phyloP scores from a whole-genome alignment of 2,797 vertebrate species.

The Allobates femoralis region DNA sequence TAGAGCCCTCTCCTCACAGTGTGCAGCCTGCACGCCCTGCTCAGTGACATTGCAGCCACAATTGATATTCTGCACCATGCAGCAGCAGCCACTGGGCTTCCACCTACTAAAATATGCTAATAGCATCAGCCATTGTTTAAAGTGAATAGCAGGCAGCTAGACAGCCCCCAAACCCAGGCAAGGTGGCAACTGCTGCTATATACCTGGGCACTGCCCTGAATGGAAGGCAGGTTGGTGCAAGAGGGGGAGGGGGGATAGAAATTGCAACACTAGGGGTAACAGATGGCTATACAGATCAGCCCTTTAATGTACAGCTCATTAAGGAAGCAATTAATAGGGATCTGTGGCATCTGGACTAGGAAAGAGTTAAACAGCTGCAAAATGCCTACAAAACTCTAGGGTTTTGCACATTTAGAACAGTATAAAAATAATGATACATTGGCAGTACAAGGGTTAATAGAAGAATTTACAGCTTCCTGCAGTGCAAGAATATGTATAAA shows the following conservation, averaged over 20 bases:
- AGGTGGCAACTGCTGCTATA: not conserved
- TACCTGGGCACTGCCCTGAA: slow-evolving; percentile 16
- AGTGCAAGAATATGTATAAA: not conserved
- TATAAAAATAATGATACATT: no score
- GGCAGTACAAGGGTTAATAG: not conserved
- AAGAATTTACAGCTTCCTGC: not conserved
- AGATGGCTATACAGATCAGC: not conserved
- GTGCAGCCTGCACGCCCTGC: slow-evolving; percentile 39
- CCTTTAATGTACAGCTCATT: not conserved
- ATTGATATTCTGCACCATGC: slow-evolving; percentile 66
- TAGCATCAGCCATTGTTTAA: slow-evolving; percentile 45
- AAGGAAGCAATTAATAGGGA: not conserved
- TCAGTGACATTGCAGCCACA: slow-evolving; percentile 66
- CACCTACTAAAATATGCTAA: slow-evolving; percentile 57
- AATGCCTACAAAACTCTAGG: not conserved
- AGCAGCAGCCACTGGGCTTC: slow-evolving; percentile 54
- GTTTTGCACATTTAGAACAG: not conserved
- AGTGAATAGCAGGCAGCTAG: slow-evolving; percentile 30
- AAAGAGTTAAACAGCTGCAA: not conserved
- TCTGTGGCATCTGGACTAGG: not conserved
- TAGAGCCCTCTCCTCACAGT: slow-evolving; percentile 4
- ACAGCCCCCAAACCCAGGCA: slow-evolving; percentile 9
- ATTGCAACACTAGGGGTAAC: not conserved
- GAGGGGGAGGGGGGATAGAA: not conserved
- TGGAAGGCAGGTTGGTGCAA: slow-evolving; percentile 35